Conservation (phyloP, 2,888 invertebrate genomes). For the Dicyrtoma fusca region DNA sequence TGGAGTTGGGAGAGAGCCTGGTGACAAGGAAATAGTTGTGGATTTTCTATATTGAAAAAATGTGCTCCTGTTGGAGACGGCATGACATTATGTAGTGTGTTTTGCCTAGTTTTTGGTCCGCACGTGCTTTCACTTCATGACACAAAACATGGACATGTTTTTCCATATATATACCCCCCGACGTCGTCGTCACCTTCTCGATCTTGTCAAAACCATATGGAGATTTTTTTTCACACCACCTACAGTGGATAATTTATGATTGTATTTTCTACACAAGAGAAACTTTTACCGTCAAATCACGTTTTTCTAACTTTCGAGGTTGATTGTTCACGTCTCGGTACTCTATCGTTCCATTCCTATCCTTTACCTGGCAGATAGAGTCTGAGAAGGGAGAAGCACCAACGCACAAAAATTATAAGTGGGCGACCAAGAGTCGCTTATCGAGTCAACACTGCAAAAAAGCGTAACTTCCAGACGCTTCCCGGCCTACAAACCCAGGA, state of each 20-base stretch:
- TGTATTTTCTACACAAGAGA: conserved; percentile 21
- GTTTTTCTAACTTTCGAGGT: conserved; percentile 10
- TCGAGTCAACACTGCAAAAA: too few relatives aligned
- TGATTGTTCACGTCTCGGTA: conserved; percentile 24
- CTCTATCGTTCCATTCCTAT: neutral
- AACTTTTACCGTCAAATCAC: conserved; percentile 27
- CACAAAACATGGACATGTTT: conserved; percentile 5
- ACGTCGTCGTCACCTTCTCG: neutral
- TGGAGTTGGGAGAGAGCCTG: too few relatives aligned
- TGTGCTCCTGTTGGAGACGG: too few relatives aligned
- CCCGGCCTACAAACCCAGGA: too few relatives aligned
- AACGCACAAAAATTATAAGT: neutral
- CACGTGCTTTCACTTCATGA: neutral
- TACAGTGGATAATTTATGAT: conserved; percentile 33
- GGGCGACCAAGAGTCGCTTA: neutral
- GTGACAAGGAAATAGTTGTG: too few relatives aligned
- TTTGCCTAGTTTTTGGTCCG: neutral
- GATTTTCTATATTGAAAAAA: too few relatives aligned
- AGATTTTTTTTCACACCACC: neutral
- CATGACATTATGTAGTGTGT: neutral
- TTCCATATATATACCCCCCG: neutral
- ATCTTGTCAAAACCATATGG: conserved; percentile 13
- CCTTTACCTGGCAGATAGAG: conserved; percentile 7
- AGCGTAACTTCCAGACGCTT: too few relatives aligned
- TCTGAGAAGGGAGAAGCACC: neutral